Evolutionary conservation across 2,113 vertebrate genomes (phyloP), one percentile per base, ranked within the genome.

Genomic region (Machaerirhynchus nigripectus): DNA sequence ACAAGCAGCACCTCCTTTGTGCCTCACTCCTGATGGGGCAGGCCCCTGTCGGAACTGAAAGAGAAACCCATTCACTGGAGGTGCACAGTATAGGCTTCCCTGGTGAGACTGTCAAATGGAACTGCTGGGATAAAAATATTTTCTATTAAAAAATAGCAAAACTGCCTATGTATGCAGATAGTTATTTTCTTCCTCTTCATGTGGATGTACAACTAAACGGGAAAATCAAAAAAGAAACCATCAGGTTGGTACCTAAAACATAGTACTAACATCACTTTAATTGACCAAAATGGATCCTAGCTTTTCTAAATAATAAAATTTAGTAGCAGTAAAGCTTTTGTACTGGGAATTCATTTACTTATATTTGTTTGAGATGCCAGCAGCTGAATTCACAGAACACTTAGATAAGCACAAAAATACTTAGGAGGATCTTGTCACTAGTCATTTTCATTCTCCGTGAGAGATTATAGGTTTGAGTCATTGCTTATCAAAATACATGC

Each of bases 1-100:
- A 21, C 64, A 75, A 95, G 65, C 75, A 92, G 86, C 71, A 39
- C 69, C 63, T 93, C 44, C 61, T 22, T 92, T 93, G 71, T 95
- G 89, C 69, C 44, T 4, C 2, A 50, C 47, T 73, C 37, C 64
- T 93, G 44, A 46, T 71, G 68, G 39, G 52, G 31, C 60, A 93
- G 59, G 31, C 13, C 37, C 60, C 42, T 69, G 83, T 47, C 78
- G 86, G 49, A 85, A 22, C 60, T 40, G 21, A 80, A 57, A 86
- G 52, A 74, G 60, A 64, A 88, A 49, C 21, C 77, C 44, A 70
- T 95, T 94, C 75, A 49, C 44, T 4, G 0, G 16, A 63, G 26
- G 19, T 67, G 55, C 27, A 57, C 85, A 33, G 19, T 47, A 10
- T 30, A 10, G 64, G 52, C 56, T 69, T 65, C 24, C 79, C 33